Conservation (phyloP, 2,797 vertebrate genomes). For the Protonibea diacanthus region DNA sequence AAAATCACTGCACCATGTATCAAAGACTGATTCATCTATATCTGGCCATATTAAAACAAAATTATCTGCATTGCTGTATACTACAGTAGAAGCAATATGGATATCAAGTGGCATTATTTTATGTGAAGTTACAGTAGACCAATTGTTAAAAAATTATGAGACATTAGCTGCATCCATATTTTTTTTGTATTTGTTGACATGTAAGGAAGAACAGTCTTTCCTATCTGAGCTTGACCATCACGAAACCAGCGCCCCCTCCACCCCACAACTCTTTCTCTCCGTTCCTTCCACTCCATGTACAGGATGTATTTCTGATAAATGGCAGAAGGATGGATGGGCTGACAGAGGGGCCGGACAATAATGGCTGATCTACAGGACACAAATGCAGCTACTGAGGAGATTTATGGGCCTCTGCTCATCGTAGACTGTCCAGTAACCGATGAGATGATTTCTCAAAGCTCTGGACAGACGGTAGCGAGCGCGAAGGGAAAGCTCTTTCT, state of each 20-base stretch:
- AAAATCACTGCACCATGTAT: neutral
- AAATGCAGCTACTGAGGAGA: constrained; percentile 94
- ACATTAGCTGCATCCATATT: neutral
- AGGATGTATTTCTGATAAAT: constrained; percentile 95
- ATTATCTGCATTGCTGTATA: neutral
- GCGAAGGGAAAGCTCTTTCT: constrained; percentile 55
- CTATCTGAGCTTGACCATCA: constrained; percentile 54
- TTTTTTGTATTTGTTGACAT: neutral
- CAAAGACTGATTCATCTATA: neutral
- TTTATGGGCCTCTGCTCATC: constrained; percentile 91
- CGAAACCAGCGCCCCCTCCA: constrained; percentile 24
- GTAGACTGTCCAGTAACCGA: constrained; percentile 92
- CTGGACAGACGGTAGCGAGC: constrained; percentile 72
- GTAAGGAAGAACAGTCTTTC: constrained; percentile 6
- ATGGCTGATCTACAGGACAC: constrained; percentile 98
- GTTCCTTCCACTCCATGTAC: constrained; percentile 75
- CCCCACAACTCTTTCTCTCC: constrained; percentile 21
- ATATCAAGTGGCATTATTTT: neutral
- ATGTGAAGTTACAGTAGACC: neutral
- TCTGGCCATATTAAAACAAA: neutral
- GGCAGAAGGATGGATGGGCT: constrained; percentile 96
- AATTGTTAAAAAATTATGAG: neutral
- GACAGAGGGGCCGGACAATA: constrained; percentile 97
- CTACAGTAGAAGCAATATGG: neutral
- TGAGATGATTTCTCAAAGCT: constrained; percentile 96